A percentile compares a stretch with the other conserved stretches of the same genome.
phyloP scores from a whole-genome alignment of 2,888 invertebrate genomes.

The Muscina levida region DNA sequence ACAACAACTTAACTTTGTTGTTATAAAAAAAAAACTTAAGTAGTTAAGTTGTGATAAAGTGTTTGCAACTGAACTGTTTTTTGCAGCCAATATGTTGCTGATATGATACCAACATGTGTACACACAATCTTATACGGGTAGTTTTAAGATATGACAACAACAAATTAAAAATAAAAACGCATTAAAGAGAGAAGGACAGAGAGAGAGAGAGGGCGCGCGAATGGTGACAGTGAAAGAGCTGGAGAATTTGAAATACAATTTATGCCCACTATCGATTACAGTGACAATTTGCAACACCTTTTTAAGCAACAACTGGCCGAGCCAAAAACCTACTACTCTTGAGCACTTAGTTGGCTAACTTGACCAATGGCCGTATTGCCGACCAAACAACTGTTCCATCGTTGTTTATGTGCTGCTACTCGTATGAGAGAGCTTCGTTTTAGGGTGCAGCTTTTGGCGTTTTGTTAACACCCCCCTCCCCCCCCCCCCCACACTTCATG shows the following conservation, averaged over 20 bases:
- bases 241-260: slow-evolving; percentile 42
- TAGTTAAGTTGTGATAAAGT: slow-evolving; percentile 59
- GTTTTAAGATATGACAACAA: too few relatives aligned
- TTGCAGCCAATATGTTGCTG: not conserved
- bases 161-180: too few relatives aligned
- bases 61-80: not conserved
- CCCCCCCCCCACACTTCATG: not conserved
- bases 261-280: slow-evolving; percentile 61
- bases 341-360: not conserved
- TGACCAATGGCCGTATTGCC: not conserved
- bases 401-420: not conserved
- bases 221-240: not conserved
- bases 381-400: not conserved
- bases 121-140: too few relatives aligned
- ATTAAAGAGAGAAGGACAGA: slow-evolving; percentile 10
- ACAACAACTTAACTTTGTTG: slow-evolving; percentile 39
- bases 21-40: slow-evolving; percentile 57
- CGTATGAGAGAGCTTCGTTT: slow-evolving; percentile 23
- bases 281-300: slow-evolving; percentile 63
- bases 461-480: not conserved
- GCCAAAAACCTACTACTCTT: slow-evolving; percentile 21
- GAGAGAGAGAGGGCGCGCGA: slow-evolving; percentile 1
- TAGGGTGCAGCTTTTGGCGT: slow-evolving; percentile 59
- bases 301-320: slow-evolving; percentile 15
- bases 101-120: slow-evolving; percentile 10